Evolutionary conservation across 2,797 vertebrate genomes (phyloP).

Genomic region (Zenarchopterus dispar): DNA sequence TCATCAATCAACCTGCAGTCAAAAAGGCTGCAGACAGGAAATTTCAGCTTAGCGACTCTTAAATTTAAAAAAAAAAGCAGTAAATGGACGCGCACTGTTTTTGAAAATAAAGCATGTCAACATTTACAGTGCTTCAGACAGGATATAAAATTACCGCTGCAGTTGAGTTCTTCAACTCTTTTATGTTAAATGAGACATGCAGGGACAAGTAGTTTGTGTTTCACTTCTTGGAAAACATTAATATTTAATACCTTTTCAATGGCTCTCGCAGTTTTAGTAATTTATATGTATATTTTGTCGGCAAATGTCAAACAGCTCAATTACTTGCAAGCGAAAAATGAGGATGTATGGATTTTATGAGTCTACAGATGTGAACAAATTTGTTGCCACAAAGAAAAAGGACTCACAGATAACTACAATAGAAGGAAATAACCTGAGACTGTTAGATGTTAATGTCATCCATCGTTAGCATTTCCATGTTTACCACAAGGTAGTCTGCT

Average conservation of each 20-base stretch:
- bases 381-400: too few species aligned
- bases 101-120: constrained; percentile 28
- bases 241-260: constrained; percentile 46
- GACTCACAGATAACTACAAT: too few species aligned
- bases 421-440: too few species aligned
- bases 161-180: constrained; percentile 46
- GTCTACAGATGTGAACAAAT: too few species aligned
- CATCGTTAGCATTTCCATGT: too few species aligned
- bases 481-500: too few species aligned
- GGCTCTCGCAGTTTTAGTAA: constrained; percentile 13
- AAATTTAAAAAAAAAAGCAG: constrained; percentile 15
- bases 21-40: not conserved
- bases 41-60: constrained; percentile 29
- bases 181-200: constrained; percentile 39
- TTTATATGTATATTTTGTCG: constrained; percentile 28
- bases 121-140: constrained; percentile 23
- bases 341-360: not conserved
- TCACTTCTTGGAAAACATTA: constrained; percentile 52
- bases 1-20: constrained; percentile 51
- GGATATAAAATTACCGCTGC: constrained; percentile 40
- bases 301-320: constrained; percentile 20
- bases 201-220: constrained; percentile 54
- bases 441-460: too few species aligned
- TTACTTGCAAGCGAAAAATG: constrained; percentile 13
- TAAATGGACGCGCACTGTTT: constrained; percentile 21